Conservation (phyloP, 2,888 invertebrate genomes). For the Callimorpha dominula region DNA sequence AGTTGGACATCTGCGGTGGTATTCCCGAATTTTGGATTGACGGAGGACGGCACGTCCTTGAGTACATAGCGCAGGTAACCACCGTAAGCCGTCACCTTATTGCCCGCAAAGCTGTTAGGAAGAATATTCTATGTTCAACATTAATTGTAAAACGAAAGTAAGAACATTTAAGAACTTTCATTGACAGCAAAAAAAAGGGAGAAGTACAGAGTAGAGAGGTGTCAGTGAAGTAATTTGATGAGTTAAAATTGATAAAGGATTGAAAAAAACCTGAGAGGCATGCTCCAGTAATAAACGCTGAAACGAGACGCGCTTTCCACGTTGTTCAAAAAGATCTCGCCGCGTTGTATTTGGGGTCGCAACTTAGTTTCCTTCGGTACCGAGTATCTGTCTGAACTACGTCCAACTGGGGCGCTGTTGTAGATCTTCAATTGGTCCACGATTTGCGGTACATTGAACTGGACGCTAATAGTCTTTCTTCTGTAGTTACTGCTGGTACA, state of each 20-base stretch:
- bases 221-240: neutral
- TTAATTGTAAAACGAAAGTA: too few species aligned
- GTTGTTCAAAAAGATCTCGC: slow-evolving; percentile 89
- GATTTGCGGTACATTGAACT: slow-evolving; percentile 75
- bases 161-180: too few species aligned
- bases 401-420: slow-evolving; percentile 64
- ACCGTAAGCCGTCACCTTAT: slow-evolving; percentile 96
- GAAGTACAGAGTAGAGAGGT: too few species aligned
- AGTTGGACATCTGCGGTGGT: slow-evolving; percentile 95
- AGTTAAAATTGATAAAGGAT: neutral
- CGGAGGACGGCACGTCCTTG: slow-evolving; percentile 91
- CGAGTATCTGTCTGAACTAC: slow-evolving; percentile 65
- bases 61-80: slow-evolving; percentile 94
- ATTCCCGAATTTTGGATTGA: slow-evolving; percentile 90
- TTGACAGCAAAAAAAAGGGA: too few species aligned
- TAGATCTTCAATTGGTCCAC: slow-evolving; percentile 72
- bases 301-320: slow-evolving; percentile 84
- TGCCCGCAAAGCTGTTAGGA: slow-evolving; percentile 89
- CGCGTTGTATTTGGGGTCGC: slow-evolving; percentile 80
- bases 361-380: slow-evolving; percentile 67
- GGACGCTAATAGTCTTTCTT: slow-evolving; percentile 83
- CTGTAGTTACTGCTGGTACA: slow-evolving; percentile 94
- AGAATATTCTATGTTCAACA: neutral
- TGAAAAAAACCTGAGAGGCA: slow-evolving; percentile 88
- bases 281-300: slow-evolving; percentile 94